Evolutionary conservation across 2,888 invertebrate genomes (phyloP), one percentile per base, ranked within the genome.

Genomic region (Platycheirus rosarum): DNA sequence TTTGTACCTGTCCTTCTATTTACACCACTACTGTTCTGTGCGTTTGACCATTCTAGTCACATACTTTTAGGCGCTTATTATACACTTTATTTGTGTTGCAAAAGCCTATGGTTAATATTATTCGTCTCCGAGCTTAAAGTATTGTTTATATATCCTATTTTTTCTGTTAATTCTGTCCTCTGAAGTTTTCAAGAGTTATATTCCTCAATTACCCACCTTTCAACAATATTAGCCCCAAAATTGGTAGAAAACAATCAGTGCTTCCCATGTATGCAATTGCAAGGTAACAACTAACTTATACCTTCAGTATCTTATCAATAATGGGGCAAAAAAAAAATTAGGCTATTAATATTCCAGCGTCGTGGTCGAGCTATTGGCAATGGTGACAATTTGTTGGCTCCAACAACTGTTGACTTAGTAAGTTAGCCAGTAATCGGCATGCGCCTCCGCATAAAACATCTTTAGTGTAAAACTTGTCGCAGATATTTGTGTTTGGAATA

Each of bases 271-370:
- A 29, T 49, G 55, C 55, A 55, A 57, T 42, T 63, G 69, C 74
- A 68, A 71, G 60, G 51, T 55, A 23, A 62, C n/a, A n/a, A 5
- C 14, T 5, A 13, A 32, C 29, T 13, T 44, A 29, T 14, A 37
- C 37, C 9, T 42, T 4, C 32, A 4, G 14, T 26, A 26, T 29
- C 53, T 26, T 68, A 63, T 62, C 44, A 44, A 42, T 23, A 11
- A n/a, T 11, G 0, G 8, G 23, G 13, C 1, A 23, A 40, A 65
- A 69, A 44, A 29, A 29, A 16, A 60, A 69, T 63, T 76, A 53
- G 48, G 42, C 65, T 2, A 75, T 80, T 80, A 16, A 48, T 71
- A 80, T 80, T 80, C 80, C 46, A 5, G 0, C 18, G 48, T n/a
- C 70, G 70, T 80, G 40, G 8, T 4, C 53, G 29, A 16, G 55